A percentile compares a stretch with the other conserved stretches of the same genome.
Conservation (phyloP, 2,797 vertebrate genomes). For the Erethizon dorsatum region DNA sequence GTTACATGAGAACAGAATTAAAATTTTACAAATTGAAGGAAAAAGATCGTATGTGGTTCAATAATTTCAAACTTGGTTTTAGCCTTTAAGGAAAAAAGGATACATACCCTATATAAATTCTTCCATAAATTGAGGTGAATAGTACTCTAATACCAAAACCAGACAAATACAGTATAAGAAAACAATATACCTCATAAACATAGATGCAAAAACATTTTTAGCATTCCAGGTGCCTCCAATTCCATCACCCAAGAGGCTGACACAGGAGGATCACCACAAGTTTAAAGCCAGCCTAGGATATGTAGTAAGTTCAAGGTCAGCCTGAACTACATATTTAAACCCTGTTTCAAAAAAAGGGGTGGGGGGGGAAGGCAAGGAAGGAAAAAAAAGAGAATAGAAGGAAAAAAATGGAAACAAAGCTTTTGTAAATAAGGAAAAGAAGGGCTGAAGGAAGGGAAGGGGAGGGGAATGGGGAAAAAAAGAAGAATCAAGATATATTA, state of each 20-base stretch:
- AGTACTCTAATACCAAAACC: not conserved
- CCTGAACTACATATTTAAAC: not conserved
- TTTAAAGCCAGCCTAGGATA: not conserved
- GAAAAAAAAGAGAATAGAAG: not conserved
- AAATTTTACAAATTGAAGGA: conserved; percentile 30
- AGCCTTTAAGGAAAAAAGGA: not conserved
- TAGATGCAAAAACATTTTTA: not conserved
- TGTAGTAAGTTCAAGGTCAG: not conserved
- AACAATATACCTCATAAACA: not conserved
- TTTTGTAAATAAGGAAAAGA: not conserved
- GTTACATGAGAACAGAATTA: conserved; percentile 47
- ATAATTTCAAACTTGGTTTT: conserved; percentile 1
- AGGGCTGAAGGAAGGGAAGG: not conserved
- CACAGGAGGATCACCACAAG: not conserved
- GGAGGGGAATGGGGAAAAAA: not conserved
- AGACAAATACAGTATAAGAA: not conserved
- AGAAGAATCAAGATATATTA: not conserved
- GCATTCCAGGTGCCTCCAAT: not conserved
- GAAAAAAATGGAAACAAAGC: not conserved
- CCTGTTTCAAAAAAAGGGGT: not conserved
- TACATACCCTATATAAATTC: not conserved
- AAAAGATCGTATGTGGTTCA: not conserved
- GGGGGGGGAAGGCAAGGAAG: not conserved
- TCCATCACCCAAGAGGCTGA: not conserved
- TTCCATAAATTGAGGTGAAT: not conserved